Conservation (phyloP, 2,888 invertebrate species). For the Sarcophaga subvicina region DNA sequence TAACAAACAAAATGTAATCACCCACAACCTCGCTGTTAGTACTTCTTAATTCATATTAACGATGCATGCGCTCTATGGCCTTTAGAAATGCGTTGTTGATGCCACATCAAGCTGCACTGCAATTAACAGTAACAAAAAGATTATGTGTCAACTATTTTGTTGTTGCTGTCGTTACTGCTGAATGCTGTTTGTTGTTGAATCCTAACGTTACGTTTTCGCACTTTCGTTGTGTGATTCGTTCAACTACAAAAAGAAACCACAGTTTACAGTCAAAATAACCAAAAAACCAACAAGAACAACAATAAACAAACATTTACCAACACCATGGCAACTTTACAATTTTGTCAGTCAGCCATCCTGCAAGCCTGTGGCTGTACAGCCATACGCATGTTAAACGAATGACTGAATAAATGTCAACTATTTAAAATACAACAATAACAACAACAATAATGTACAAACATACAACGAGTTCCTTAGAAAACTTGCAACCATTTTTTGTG, state of each 20-base stretch:
- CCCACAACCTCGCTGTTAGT: too few relatives aligned
- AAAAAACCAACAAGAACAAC: constrained; percentile 16
- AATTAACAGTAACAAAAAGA: constrained; percentile 66
- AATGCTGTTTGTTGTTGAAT: constrained; percentile 13
- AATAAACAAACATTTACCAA: constrained; percentile 25
- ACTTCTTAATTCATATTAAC: background rate
- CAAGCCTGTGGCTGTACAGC: background rate
- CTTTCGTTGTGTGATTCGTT: background rate
- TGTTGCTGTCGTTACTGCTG: constrained; percentile 9
- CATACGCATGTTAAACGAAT: background rate
- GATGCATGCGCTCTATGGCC: background rate
- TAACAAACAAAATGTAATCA: background rate
- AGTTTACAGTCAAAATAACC: constrained; percentile 44
- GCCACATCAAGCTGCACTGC: constrained; percentile 22
- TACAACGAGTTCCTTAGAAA: background rate
- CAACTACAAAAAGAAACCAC: constrained; percentile 40
- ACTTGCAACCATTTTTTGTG: too few relatives aligned
- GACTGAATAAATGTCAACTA: background rate
- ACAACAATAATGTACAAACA: too few relatives aligned
- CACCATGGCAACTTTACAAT: constrained; percentile 29
- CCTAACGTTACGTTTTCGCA: constrained; percentile 19
- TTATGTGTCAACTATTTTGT: constrained; percentile 63
- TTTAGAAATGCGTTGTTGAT: background rate
- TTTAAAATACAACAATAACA: background rate
- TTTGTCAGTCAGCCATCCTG: background rate